phyloP scores from a whole-genome alignment of 2,113 vertebrate genomes.

The Xiphophorus hellerii region DNA sequence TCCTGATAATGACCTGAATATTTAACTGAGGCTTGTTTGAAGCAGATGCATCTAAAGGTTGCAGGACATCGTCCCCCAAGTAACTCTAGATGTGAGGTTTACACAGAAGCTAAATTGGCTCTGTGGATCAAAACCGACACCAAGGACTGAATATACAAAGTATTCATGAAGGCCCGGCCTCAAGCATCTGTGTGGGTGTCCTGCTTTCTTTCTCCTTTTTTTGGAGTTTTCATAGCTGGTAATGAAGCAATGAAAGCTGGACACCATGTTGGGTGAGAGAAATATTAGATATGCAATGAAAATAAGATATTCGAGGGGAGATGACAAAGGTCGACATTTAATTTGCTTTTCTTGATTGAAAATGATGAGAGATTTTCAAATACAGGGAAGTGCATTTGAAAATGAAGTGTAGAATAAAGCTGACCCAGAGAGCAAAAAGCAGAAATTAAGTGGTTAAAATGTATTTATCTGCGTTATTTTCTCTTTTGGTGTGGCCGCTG shows the following conservation, averaged over 20 bases:
- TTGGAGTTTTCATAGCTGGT: background rate
- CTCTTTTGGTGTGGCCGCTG: too few relatives aligned
- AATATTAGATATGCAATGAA: background rate
- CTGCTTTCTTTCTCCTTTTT: background rate
- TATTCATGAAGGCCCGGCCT: background rate
- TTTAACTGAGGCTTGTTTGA: too few relatives aligned
- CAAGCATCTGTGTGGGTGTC: background rate
- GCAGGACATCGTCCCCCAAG: background rate
- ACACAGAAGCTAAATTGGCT: background rate
- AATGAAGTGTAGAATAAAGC: too few relatives aligned
- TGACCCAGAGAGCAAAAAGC: too few relatives aligned
- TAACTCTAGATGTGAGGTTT: background rate
- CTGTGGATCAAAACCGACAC: background rate
- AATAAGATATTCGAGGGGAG: background rate
- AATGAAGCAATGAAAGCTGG: background rate
- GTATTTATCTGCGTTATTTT: too few relatives aligned
- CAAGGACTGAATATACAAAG: background rate
- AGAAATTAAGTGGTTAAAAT: too few relatives aligned
- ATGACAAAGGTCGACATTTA: constrained; percentile 20
- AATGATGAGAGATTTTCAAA: constrained; percentile 29
- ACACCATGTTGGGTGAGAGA: background rate
- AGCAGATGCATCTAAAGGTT: too few relatives aligned
- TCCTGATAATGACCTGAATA: too few relatives aligned
- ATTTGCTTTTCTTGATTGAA: constrained; percentile 19
- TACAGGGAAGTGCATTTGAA: constrained; percentile 1